phyloP scores from a whole-genome alignment of 2,113 vertebrate species.

The Gobio gobio region DNA sequence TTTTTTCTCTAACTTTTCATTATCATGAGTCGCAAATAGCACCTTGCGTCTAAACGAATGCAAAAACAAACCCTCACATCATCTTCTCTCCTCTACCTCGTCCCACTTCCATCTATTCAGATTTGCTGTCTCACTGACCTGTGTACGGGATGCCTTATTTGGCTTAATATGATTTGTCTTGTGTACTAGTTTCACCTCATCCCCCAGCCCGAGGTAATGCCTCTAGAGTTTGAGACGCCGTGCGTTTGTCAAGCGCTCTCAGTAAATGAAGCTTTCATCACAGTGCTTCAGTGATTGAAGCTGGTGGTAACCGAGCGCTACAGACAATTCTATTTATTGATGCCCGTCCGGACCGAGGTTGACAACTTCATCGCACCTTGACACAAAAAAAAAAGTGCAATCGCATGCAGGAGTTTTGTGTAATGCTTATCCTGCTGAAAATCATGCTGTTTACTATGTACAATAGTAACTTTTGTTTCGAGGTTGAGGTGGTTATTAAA shows the following conservation, averaged over 20 bases:
- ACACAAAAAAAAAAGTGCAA: constrained; percentile 38
- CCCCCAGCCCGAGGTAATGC: background rate
- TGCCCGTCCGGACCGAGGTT: constrained; percentile 28
- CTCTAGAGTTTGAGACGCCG: background rate
- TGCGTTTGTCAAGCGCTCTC: constrained; percentile 21
- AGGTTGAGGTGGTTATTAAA: constrained; percentile 50
- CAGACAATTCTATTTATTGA: constrained; percentile 49
- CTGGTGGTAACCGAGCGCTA: constrained; percentile 30
- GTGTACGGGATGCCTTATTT: background rate
- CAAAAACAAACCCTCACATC: background rate
- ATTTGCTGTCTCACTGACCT: constrained; percentile 12
- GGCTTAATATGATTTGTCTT: constrained; percentile 66
- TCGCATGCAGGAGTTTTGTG: constrained; percentile 27
- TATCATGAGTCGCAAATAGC: background rate
- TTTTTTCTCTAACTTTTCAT: background rate
- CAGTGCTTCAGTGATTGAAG: constrained; percentile 41
- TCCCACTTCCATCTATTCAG: constrained; percentile 29
- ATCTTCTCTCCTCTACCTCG: background rate
- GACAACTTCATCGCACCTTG: constrained; percentile 52
- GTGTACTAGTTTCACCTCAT: constrained; percentile 21
- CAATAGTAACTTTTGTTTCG: constrained; percentile 44
- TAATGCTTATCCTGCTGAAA: constrained; percentile 40
- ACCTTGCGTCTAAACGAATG: background rate
- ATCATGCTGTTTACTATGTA: constrained; percentile 34
- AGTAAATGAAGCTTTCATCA: constrained; percentile 40